Evolutionary conservation across 2,797 vertebrate genomes (phyloP).

Genomic region (Lepilemur septentrionalis): DNA sequence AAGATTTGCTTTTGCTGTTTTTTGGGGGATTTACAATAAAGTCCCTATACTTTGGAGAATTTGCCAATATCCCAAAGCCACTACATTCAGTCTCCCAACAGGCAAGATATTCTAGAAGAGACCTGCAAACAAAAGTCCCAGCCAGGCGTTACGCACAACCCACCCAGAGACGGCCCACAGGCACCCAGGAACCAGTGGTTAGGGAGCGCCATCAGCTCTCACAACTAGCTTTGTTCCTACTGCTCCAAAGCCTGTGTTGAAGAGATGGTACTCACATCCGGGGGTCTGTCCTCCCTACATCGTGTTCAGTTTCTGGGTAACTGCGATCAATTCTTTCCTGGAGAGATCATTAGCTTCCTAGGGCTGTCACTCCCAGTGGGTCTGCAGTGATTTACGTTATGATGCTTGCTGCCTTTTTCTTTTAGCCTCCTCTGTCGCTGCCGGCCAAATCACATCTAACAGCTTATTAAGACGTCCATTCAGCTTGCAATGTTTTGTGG

Average conservation of each 20-base stretch:
- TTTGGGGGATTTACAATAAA: constrained; percentile 8
- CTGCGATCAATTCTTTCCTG: neutral
- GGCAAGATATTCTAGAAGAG: constrained; percentile 45
- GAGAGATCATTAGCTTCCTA: constrained; percentile 35
- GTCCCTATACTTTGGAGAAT: neutral
- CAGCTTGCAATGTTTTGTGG: neutral
- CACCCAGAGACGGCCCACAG: neutral
- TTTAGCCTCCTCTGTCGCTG: constrained; percentile 2
- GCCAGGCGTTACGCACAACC: neutral
- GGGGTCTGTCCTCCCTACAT: neutral
- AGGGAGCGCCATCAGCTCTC: neutral
- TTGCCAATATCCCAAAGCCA: constrained; percentile 10
- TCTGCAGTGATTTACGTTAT: neutral
- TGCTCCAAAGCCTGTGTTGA: neutral
- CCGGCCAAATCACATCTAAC: neutral
- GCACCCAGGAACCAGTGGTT: neutral
- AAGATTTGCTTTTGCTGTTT: constrained; percentile 52
- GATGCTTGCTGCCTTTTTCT: neutral
- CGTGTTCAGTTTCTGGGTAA: neutral
- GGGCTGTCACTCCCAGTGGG: constrained; percentile 42
- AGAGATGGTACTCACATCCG: constrained; percentile 57
- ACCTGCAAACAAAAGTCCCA: constrained; percentile 26
- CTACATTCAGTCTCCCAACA: constrained; percentile 18
- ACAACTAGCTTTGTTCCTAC: neutral
- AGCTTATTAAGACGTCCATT: constrained; percentile 26